Base-by-base conservation (phyloP, 2,797 vertebrate species). In the Urosaurus nigricauda region DNA sequence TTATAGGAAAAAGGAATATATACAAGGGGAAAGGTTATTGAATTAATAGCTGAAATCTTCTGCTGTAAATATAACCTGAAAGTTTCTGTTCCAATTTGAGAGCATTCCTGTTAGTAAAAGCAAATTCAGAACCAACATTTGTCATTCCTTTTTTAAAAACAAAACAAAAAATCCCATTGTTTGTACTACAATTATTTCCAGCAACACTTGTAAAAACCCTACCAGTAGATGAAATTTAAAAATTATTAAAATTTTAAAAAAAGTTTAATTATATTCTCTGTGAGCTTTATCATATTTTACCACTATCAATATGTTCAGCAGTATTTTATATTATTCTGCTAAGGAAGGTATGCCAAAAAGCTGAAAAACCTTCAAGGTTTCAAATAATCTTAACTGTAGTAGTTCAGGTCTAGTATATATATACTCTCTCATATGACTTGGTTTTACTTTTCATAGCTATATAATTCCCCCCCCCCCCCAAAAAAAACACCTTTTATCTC, bases 21-120 rank as follows among this genome's bases (percentile, higher is more conserved):
- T 0, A 2, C 0, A 5, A 90, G 89, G 90, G 24, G 84, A 60
- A 88, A 85, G 87, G 17, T 84, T 85, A 71, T 3, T 71, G 26
- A 80, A 87, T 83, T 89, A 87, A 93, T 93, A 17, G 71, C 60
- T 75, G 65, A 79, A 56, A 79, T 60, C 4, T 68, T 94, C 82
- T 90, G 85, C 40, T 53, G 87, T 88, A 79, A 29, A 56, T 37
- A 68, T 53, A 68, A 53, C 71, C 14, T 71, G 43, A 83, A 83
- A 88, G 77, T 88, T 93, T 88, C 56, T 63, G 74, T 90, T 92
- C 58, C 21, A 91, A 87, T 51, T 89, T 90, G 0, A 56, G 79
- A 79, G 91, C 43, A 88, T 89, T n/a, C 0, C 83, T 73, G 74
- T 26, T 80, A 40, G 60, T 90, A 75, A 60, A 51, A 65, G 53